Evolutionary conservation across 2,113 vertebrate genomes (phyloP).

Genomic region (Coptodon bakossiorum): DNA sequence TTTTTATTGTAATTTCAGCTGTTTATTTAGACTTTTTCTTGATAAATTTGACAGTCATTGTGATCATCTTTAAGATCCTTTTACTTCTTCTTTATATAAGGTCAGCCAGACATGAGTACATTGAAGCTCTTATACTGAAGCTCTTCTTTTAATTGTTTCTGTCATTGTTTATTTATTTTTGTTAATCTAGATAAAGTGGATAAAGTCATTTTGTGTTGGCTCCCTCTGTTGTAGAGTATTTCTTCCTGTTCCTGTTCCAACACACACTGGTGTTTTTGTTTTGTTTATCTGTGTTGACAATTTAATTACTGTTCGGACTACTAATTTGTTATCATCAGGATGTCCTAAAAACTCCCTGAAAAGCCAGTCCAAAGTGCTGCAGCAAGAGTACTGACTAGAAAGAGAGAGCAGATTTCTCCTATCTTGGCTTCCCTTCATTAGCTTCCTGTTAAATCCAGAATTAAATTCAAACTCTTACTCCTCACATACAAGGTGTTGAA

Average conservation of each 20-base stretch:
- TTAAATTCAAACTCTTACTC: rapidly evolving
- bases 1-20: neutral
- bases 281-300: neutral
- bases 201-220: neutral
- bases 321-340: too few relatives aligned
- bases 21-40: neutral
- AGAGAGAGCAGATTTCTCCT: neutral
- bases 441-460: neutral
- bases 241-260: neutral
- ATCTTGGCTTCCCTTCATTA: neutral
- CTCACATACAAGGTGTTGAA: rapidly evolving
- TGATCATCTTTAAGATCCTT: neutral
- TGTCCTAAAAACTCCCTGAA: neutral
- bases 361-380: rapidly evolving
- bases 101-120: neutral
- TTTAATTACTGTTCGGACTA: rapidly evolving
- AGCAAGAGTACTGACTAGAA: neutral
- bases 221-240: neutral
- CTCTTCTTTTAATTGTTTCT: neutral
- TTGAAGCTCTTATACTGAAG: neutral
- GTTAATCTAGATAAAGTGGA: neutral
- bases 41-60: neutral
- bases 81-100: neutral
- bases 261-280: rapidly evolving
- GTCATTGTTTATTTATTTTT: neutral